Base-by-base conservation (phyloP, 2,113 vertebrate genomes). In the Rynchops niger region DNA sequence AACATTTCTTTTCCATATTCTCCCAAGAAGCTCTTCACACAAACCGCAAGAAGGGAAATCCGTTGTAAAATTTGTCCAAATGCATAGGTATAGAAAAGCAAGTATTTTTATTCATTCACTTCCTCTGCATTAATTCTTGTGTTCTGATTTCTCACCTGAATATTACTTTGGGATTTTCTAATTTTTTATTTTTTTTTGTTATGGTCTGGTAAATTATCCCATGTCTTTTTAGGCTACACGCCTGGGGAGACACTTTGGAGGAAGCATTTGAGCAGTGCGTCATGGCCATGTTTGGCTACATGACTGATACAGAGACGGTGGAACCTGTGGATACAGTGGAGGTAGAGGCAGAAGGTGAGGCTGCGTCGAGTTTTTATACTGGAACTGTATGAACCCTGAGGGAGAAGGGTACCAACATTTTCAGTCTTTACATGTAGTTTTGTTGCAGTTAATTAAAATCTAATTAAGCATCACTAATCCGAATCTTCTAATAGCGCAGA, bases 271-370 rank as follows among this genome's bases (percentile, higher is more conserved):
- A 99, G 87, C 99, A 99, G 86, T 99, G 99, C 58, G 99, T 98
- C 23, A 99, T 99, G 99, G 99, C 98, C 73, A 99, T 99, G 99
- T 99, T 99, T 88, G 99, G 99, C 55, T 99, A 99, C 97, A 99
- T 99, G 99, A 99, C 99, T 0, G 99, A 99, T 36, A 99, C 98
- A 2, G 99, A 98, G 93, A 99, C 99, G 0, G 99, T 99, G 85
- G 99, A 99, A 47, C 99, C 99, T 2, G 89, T 98, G 45, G 98
- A 99, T 19, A 99, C 99, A 4, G 55, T 99, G 4, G 98, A 99
- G 84, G 98, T 99, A 9, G 96, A 99, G 94, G 99, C 99, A 47
- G 98, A 99, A 97, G 99, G 99, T 99, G 95, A 98, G 42, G 36
- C 27, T 34, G 5, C 0, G 0, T 8, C 9, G 11, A 3, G 18